Percentiles rank a stretch among this genome's conserved stretches.
These are phyloP conservation scores for Diachasma alloeum DNA, from an alignment of 1,140 invertebrate genomes.

Conservation along the genomic window DNA sequence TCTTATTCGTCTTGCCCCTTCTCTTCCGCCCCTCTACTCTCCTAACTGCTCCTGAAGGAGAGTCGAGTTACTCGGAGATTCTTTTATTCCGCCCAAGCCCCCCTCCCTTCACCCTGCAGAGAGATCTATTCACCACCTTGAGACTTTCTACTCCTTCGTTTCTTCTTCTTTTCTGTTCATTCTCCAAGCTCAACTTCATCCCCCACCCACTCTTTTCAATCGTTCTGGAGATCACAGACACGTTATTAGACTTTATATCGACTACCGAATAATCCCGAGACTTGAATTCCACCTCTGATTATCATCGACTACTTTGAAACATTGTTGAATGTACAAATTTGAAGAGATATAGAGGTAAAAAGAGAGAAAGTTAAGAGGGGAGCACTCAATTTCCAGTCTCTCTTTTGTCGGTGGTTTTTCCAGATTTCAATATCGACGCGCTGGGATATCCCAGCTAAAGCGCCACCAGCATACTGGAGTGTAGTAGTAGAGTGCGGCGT, in stretches of 20 bases:
- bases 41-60: conserved; percentile 3
- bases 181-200: not conserved
- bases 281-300: not conserved
- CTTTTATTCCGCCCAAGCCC: conserved; percentile 19
- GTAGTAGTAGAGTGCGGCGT: conserved; percentile 14
- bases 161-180: not conserved
- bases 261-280: conserved; percentile 2
- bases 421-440: conserved; percentile 31
- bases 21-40: not conserved
- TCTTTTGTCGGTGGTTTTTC: conserved; percentile 17
- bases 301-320: not conserved
- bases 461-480: not conserved
- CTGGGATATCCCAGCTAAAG: not conserved
- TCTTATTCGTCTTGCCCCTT: not conserved
- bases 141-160: not conserved
- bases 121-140: conserved; percentile 3
- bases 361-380: not conserved
- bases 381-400: not conserved
- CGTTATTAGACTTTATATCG: conserved; percentile 2
- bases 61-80: conserved; percentile 22
- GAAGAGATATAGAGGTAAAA: conserved; percentile 5
- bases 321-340: conserved; percentile 8
- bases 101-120: not conserved
- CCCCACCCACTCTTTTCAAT: not conserved
- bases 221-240: not conserved